Evolutionary conservation across 2,888 invertebrate species (phyloP), one percentile per base, ranked within the genome.

Genomic region (Platycnemis pennipes): DNA sequence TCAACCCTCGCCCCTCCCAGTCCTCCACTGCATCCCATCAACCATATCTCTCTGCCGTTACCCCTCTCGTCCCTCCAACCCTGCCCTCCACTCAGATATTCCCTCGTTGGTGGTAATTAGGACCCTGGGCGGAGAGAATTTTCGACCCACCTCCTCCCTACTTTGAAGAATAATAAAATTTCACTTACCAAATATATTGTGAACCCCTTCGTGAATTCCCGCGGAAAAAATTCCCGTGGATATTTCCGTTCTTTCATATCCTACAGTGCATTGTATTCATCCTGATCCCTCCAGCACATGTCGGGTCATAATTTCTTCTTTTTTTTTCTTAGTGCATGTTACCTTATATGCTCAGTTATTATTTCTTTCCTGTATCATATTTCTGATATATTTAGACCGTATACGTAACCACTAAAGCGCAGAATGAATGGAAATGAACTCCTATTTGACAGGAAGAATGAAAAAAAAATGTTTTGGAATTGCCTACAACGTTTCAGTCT

Each of bases 21-120:
- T 86, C 44, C 44, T 37, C 44, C 42, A 13, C 37, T 2, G 42
- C 42, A 22, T 86, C 42, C 37, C 86, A 11, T n/a, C 37, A 16
- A 2, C 37, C 77, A 13, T n/a, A 37, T n/a, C 77, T 37, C n/a
- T 37, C 31, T 31, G 16, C 77, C n/a, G 13, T 77, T n/a, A 37
- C 86, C 2, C 42, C 11, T 86, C 42, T 16, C 86, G 5, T 5
- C 77, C 77, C 31, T n/a, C 37, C 86, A 22, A 13, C 26, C 42
- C 44, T 19, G 19, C 22, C 8, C 42, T 26, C 42, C 42, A 1
- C 44, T 44, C n/a, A 13, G 31, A n/a, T 86, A 63, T 26, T 63
- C 63, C 77, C 37, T 77, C 77, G 31, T 77, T 77, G 31, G 37
- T 77, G 77, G 37, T 77, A 77, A 77, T 77, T 77, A 77, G 77